Conservation (phyloP, 2,797 vertebrate genomes). For the Telmatherina bonti region DNA sequence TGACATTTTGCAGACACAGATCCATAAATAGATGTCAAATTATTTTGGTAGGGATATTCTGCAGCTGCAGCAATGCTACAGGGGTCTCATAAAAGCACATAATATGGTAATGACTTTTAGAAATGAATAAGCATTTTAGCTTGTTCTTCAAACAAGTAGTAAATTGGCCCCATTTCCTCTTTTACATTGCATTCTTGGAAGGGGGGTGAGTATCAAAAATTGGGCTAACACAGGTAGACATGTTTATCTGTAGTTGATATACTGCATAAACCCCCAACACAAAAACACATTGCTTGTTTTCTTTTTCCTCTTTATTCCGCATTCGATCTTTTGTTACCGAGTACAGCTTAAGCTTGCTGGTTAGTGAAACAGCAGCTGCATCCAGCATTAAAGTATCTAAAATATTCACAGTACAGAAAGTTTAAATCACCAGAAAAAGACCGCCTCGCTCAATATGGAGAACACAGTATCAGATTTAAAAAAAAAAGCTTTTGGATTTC, state of each 20-base stretch:
- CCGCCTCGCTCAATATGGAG: background rate
- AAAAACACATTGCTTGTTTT: background rate
- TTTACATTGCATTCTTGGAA: background rate
- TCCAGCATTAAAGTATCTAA: no score
- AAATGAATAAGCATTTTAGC: background rate
- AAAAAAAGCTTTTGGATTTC: background rate
- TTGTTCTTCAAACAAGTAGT: background rate
- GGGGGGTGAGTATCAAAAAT: background rate
- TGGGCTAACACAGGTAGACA: background rate
- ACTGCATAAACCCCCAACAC: background rate
- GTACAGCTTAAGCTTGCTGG: background rate
- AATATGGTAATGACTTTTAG: background rate
- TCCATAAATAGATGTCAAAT: conserved; percentile 37
- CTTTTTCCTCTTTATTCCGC: no score
- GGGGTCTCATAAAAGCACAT: background rate
- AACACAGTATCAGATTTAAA: background rate
- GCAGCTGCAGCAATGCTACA: background rate
- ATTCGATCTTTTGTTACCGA: background rate
- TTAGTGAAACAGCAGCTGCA: background rate
- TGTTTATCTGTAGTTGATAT: background rate
- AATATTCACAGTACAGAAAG: background rate
- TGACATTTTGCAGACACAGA: conserved; percentile 47
- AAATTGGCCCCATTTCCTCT: background rate
- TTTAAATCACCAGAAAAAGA: no score
- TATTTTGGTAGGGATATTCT: conserved; percentile 17